Evolutionary conservation across 2,113 vertebrate species (phyloP).

Genomic region (Turdus rufiventris): DNA sequence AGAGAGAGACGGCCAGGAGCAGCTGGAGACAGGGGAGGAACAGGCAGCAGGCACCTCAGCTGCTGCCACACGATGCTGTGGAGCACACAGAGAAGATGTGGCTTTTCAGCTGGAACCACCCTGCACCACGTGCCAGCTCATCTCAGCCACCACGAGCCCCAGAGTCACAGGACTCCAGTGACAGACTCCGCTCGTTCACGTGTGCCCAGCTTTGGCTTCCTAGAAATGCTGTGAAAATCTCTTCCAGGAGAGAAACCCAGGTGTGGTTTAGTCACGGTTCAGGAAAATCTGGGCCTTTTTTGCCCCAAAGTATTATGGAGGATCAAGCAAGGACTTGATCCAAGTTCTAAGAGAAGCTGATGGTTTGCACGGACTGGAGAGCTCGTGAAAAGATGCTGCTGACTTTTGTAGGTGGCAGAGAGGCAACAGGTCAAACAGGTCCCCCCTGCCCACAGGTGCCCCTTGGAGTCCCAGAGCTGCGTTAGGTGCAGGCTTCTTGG

Average conservation of each 20-base stretch:
- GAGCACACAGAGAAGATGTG: neutral
- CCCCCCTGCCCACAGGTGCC: neutral
- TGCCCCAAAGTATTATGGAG: neutral
- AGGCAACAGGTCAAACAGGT: neutral
- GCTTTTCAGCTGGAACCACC: neutral
- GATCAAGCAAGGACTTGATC: neutral
- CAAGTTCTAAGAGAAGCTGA: neutral
- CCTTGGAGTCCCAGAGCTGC: neutral
- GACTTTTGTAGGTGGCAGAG: neutral
- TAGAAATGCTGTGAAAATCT: neutral
- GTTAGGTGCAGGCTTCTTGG: neutral
- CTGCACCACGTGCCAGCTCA: neutral
- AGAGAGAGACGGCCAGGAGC: neutral
- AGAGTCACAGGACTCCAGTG: neutral
- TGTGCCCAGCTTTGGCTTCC: neutral
- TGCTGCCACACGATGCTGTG: accelerated
- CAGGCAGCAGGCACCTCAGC: neutral
- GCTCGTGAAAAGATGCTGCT: neutral
- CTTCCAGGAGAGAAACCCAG: neutral
- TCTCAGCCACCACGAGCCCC: neutral
- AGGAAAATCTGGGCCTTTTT: neutral
- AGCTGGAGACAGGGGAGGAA: neutral
- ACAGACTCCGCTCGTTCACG: accelerated
- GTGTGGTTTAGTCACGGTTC: neutral
- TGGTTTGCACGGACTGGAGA: neutral